These are phyloP conservation scores for Pollenia labialis DNA, from an alignment of 2,888 invertebrate species.

Conservation along the genomic window DNA sequence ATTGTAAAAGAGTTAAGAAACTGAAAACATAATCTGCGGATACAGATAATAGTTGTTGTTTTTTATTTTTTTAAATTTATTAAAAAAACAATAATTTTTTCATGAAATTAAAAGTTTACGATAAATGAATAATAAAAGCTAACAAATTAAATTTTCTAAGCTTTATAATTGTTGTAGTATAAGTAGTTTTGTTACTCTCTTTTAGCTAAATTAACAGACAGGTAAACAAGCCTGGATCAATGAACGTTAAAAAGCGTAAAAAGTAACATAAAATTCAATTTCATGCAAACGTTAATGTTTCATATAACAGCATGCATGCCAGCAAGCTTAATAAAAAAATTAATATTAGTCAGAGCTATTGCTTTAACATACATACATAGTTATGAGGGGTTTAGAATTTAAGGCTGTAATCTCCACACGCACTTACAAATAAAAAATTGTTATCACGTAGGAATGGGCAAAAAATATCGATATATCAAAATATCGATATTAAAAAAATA, in stretches of 20 bases:
- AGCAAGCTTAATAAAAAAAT: conserved; percentile 19
- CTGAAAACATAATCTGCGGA: conserved; percentile 9
- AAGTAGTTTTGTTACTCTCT: conserved; percentile 16
- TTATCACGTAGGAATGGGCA: too few relatives aligned
- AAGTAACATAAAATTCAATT: conserved; percentile 37
- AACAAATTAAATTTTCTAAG: background rate
- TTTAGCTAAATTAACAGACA: background rate
- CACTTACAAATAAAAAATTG: too few relatives aligned
- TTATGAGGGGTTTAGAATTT: too few relatives aligned
- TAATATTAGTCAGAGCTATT: conserved; percentile 23
- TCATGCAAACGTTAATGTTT: conserved; percentile 48
- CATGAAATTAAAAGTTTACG: background rate
- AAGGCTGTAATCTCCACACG: too few relatives aligned
- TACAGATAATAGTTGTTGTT: conserved; percentile 21
- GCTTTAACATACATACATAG: too few relatives aligned
- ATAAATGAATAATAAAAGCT: background rate
- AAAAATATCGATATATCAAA: too few relatives aligned
- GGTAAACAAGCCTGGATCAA: conserved; percentile 52
- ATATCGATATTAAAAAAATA: too few relatives aligned
- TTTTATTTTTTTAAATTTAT: conserved; percentile 32
- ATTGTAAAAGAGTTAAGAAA: background rate
- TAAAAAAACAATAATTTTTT: background rate
- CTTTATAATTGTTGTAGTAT: background rate
- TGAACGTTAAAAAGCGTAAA: conserved; percentile 63
- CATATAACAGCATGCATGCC: conserved; percentile 1